Percentiles rank a stretch among this genome's conserved stretches.
These are phyloP conservation scores for Erebia epiphron DNA, from an alignment of 2,888 invertebrate genomes.

Conservation along the genomic window DNA sequence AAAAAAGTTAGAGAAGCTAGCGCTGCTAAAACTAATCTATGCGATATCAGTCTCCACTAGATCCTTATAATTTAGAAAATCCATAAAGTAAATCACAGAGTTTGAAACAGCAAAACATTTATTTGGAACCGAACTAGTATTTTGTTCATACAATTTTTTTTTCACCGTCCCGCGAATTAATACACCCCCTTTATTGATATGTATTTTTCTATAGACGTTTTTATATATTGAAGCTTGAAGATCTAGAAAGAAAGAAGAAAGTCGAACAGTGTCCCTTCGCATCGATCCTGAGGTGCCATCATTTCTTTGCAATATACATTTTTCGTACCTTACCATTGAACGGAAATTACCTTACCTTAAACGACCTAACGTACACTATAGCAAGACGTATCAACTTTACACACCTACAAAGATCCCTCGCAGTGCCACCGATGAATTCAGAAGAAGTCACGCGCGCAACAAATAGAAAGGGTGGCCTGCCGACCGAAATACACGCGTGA, in stretches of 20 bases:
- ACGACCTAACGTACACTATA: constrained; percentile 72
- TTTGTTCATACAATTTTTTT: constrained; percentile 56
- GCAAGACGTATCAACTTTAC: constrained; percentile 65
- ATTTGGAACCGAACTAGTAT: constrained; percentile 64
- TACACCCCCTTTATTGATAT: constrained; percentile 75
- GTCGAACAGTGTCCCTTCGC: constrained; percentile 74
- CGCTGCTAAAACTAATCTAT: constrained; percentile 83
- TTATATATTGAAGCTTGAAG: constrained; percentile 61
- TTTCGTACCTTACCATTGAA: constrained; percentile 74
- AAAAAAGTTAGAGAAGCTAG: constrained; percentile 79
- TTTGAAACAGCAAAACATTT: constrained; percentile 79
- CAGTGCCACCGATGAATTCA: constrained; percentile 42
- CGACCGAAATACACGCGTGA: constrained; percentile 34
- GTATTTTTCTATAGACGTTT: constrained; percentile 77
- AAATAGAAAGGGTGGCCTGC: constrained; percentile 36
- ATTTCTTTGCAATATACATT: constrained; percentile 53
- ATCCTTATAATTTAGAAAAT: constrained; percentile 82
- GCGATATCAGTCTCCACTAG: constrained; percentile 83
- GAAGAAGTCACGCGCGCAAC: constrained; percentile 39
- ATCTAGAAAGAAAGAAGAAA: constrained; percentile 59
- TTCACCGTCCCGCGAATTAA: constrained; percentile 68
- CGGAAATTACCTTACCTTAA: constrained; percentile 70
- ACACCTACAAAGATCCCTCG: constrained; percentile 56
- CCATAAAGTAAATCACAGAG: constrained; percentile 82
- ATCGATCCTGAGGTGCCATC: constrained; percentile 75